A percentile compares a stretch with the other conserved stretches of the same genome.
Conservation (phyloP, 2,797 vertebrate species). For the Silurus lanzhouensis region DNA sequence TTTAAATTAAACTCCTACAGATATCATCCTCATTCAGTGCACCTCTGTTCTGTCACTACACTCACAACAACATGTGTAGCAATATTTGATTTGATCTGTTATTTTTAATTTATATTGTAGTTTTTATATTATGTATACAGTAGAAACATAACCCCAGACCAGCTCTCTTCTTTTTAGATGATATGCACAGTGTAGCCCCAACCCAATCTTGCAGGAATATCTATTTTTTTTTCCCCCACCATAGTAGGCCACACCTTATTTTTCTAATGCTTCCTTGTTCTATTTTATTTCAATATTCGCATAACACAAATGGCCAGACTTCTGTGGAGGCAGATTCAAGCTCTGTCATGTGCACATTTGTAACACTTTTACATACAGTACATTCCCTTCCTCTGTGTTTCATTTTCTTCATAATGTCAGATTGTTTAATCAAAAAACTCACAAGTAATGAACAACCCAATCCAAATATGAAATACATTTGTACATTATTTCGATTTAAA, state of each 20-base stretch:
- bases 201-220: background rate
- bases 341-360: conserved; percentile 18
- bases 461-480: no score
- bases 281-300: background rate
- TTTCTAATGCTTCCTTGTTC: background rate
- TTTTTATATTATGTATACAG: background rate
- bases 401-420: background rate
- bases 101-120: conserved; percentile 2
- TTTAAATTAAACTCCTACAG: background rate
- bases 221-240: background rate
- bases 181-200: background rate
- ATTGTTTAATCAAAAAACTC: background rate
- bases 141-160: background rate
- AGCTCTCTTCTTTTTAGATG: background rate
- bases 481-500: background rate
- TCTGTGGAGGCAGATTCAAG: background rate
- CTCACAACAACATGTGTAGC: background rate
- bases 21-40: background rate
- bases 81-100: background rate
- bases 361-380: background rate
- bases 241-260: background rate
- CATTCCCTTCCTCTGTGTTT: conserved; percentile 10
- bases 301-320: background rate
- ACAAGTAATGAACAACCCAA: background rate
- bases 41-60: background rate